These are phyloP conservation scores for Progne subis DNA, from an alignment of 2,113 vertebrate genomes.

Conservation along the genomic window DNA sequence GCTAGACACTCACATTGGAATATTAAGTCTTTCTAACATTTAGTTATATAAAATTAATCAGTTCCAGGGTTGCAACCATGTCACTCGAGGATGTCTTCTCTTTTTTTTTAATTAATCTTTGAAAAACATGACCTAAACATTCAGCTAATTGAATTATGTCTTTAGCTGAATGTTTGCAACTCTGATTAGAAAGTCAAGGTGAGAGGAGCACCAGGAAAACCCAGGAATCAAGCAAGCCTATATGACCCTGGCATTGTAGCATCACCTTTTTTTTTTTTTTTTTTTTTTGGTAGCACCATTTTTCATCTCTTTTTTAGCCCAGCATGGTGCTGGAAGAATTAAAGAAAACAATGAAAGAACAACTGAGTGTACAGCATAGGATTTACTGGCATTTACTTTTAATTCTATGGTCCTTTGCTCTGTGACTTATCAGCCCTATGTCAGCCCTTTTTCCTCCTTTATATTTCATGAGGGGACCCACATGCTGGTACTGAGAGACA, in stretches of 20 bases:
- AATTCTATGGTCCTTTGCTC: constrained; percentile 83
- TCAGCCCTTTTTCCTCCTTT: constrained; percentile 82
- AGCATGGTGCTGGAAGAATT: constrained; percentile 67
- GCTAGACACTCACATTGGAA: neutral
- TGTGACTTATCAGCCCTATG: constrained; percentile 81
- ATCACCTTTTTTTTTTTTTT: neutral
- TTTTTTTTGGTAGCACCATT: neutral
- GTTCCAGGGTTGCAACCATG: neutral
- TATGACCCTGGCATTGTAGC: neutral
- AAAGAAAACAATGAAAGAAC: constrained; percentile 82
- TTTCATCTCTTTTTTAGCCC: constrained; percentile 27
- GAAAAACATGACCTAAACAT: neutral
- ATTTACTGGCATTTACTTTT: constrained; percentile 85
- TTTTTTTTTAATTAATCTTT: neutral
- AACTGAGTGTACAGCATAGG: constrained; percentile 76
- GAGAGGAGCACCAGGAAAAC: neutral
- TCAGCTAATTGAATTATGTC: neutral
- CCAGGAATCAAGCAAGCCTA: neutral
- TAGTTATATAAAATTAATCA: neutral
- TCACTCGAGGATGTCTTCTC: neutral
- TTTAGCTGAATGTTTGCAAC: neutral
- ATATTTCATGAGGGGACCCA: constrained; percentile 80
- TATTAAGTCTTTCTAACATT: neutral
- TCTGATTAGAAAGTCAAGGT: neutral
- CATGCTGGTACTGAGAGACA: constrained; percentile 78